These are phyloP conservation scores for Noctua janthina DNA, from an alignment of 2,888 invertebrate genomes.

Conservation along the genomic window DNA sequence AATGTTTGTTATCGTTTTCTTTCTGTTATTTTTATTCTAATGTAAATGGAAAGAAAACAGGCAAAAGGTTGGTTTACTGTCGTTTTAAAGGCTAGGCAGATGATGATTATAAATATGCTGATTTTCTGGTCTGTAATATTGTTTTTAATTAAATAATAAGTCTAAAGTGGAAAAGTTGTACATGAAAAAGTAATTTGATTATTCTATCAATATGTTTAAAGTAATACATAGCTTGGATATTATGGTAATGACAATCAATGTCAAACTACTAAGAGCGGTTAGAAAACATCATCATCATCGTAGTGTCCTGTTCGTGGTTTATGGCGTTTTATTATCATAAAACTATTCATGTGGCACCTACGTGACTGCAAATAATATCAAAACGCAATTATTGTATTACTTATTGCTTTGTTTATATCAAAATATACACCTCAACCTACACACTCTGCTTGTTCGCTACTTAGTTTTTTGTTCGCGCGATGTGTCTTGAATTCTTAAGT, in stretches of 20 bases:
- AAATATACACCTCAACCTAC: conserved; percentile 23
- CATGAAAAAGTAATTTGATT: background rate
- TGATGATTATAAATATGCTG: background rate
- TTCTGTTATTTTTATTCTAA: background rate
- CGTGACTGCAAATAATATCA: conserved; percentile 46
- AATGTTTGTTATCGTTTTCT: background rate
- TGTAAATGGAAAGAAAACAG: background rate
- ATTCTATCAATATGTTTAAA: background rate
- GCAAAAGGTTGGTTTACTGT: too few species aligned
- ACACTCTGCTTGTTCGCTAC: background rate
- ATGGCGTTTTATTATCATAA: background rate
- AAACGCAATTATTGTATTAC: conserved; percentile 10
- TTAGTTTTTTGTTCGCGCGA: conserved; percentile 28
- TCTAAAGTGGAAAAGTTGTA: background rate
- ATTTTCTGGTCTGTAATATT: background rate
- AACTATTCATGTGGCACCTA: background rate
- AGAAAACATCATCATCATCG: background rate
- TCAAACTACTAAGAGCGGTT: background rate
- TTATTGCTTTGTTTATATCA: conserved; percentile 21
- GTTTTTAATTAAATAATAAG: background rate
- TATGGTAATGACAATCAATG: background rate
- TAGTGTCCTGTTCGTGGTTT: background rate
- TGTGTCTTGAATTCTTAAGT: conserved; percentile 35
- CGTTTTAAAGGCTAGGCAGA: too few species aligned
- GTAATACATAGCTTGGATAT: background rate